phyloP scores from a whole-genome alignment of 2,797 vertebrate genomes.

The Ciconia nigra region DNA sequence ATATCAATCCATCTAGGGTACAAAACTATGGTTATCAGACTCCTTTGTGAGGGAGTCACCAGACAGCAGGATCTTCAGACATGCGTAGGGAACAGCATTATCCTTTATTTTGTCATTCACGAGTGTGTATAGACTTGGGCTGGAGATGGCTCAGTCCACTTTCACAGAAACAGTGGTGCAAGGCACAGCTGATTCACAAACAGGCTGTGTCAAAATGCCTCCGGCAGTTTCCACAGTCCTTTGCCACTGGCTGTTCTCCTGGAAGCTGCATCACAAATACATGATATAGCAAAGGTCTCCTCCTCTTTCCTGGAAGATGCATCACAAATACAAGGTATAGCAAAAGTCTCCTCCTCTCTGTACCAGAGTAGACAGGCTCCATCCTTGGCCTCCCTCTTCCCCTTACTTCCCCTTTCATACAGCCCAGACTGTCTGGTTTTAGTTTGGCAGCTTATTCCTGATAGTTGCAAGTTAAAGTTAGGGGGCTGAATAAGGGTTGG shows the following conservation, averaged over 20 bases:
- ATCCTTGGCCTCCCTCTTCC: background rate
- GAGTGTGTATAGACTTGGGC: background rate
- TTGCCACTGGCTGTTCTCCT: background rate
- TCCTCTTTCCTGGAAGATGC: background rate
- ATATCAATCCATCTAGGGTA: background rate
- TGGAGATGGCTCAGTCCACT: rapidly evolving
- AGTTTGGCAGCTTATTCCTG: background rate
- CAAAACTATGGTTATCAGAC: background rate
- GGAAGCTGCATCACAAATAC: background rate
- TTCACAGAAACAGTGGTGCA: background rate
- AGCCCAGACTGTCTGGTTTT: background rate
- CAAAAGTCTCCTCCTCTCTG: background rate
- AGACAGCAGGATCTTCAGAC: background rate
- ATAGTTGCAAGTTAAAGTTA: background rate
- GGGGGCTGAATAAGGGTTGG: background rate
- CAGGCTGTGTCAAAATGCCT: background rate
- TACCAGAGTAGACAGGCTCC: background rate
- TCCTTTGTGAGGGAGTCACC: background rate
- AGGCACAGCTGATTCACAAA: background rate
- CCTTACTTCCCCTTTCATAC: background rate
- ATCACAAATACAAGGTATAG: background rate
- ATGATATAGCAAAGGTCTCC: background rate
- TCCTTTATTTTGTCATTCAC: background rate
- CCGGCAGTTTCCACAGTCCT: background rate
- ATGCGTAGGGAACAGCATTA: rapidly evolving